These are phyloP conservation scores for Hoplodrina ambigua DNA, from an alignment of 2,888 invertebrate species.

Conservation along the genomic window DNA sequence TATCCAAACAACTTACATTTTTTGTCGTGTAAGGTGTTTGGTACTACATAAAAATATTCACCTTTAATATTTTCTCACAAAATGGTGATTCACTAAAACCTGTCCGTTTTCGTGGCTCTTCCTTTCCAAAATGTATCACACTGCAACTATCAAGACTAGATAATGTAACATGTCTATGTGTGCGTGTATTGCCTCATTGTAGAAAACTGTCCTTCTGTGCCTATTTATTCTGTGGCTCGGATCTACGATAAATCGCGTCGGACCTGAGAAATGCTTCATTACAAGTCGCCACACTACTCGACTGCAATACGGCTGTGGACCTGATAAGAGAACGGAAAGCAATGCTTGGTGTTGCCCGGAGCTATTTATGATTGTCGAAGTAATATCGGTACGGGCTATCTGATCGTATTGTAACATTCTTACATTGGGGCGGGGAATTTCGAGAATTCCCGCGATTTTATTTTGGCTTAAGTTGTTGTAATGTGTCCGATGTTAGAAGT, in stretches of 20 bases:
- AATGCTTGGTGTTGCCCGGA: constrained; percentile 49
- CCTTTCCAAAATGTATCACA: no score
- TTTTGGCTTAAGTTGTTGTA: neutral
- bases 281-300: constrained; percentile 64
- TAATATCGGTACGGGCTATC: constrained; percentile 43
- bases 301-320: constrained; percentile 57
- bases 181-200: neutral
- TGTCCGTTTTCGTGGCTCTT: no score
- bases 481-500: neutral
- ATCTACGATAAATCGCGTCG: constrained; percentile 76
- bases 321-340: constrained; percentile 65
- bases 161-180: neutral
- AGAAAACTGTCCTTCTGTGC: neutral
- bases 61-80: no score
- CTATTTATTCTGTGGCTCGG: constrained; percentile 27
- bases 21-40: no score
- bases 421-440: constrained; percentile 13
- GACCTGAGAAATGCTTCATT: constrained; percentile 80
- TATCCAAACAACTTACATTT: no score
- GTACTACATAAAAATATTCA: no score
- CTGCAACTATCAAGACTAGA: no score
- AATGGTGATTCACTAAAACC: no score
- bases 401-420: constrained; percentile 46
- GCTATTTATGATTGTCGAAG: constrained; percentile 59
- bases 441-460: constrained; percentile 4